These are phyloP conservation scores for Tauraco hartlaubi DNA, from an alignment of 2,797 vertebrate species.

Conservation along the genomic window DNA sequence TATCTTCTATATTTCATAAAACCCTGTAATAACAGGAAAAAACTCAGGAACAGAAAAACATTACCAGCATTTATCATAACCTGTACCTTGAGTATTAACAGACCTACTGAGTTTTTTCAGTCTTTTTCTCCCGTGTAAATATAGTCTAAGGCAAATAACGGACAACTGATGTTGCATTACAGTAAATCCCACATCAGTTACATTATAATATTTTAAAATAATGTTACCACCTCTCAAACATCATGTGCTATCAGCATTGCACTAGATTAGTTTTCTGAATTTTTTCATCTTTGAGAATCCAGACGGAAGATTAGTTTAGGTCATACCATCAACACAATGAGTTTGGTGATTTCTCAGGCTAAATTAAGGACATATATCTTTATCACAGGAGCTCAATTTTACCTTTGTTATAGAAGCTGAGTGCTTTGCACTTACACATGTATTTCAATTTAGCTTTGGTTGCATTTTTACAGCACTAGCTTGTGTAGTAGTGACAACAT, in stretches of 20 bases:
- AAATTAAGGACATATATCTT: slow-evolving; percentile 39
- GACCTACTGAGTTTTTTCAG: not conserved
- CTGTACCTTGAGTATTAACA: slow-evolving; percentile 28
- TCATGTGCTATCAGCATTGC: slow-evolving; percentile 29
- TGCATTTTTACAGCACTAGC: slow-evolving; percentile 40
- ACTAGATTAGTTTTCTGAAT: slow-evolving; percentile 52
- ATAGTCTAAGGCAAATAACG: slow-evolving; percentile 25
- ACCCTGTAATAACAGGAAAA: not conserved
- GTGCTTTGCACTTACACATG: not conserved
- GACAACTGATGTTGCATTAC: slow-evolving; percentile 41
- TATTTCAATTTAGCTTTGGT: slow-evolving; percentile 56
- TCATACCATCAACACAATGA: slow-evolving; percentile 46
- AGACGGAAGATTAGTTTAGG: slow-evolving; percentile 61
- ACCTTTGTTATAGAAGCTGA: slow-evolving; percentile 46
- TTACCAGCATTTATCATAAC: slow-evolving; percentile 20
- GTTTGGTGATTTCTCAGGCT: slow-evolving; percentile 33
- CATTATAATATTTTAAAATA: slow-evolving; percentile 60
- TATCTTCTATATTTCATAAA: slow-evolving; percentile 9
- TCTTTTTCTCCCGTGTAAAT: slow-evolving; percentile 29
- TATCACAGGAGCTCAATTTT: slow-evolving; percentile 14
- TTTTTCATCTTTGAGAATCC: slow-evolving; percentile 35
- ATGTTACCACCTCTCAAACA: slow-evolving; percentile 36
- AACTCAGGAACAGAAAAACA: slow-evolving; percentile 26
- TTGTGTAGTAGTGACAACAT: not conserved
- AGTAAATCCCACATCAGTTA: slow-evolving; percentile 45